These are phyloP conservation scores for Caracal caracal DNA, from an alignment of 2,113 vertebrate genomes.

Conservation along the genomic window DNA sequence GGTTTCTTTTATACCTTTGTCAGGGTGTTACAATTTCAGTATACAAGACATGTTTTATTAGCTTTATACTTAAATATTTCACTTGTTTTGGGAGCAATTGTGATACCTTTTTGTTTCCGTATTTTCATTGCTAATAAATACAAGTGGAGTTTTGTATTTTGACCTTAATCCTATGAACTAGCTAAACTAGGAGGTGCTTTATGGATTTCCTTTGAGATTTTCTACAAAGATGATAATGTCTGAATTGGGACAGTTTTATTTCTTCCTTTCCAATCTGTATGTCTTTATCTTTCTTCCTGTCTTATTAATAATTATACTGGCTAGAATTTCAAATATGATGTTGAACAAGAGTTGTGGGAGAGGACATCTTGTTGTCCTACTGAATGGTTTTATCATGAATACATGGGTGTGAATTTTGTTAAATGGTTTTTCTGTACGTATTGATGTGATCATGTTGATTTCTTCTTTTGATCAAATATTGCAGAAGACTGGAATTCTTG, in stretches of 20 bases:
- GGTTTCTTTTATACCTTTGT: neutral
- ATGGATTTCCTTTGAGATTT: neutral
- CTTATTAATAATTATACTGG: neutral
- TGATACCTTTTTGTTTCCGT: neutral
- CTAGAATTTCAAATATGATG: neutral
- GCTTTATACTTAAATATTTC: neutral
- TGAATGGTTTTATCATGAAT: neutral
- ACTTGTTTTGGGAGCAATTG: neutral
- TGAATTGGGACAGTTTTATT: neutral
- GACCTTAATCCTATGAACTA: neutral
- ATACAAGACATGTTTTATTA: neutral
- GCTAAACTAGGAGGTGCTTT: neutral
- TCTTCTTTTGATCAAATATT: neutral
- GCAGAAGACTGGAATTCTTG: neutral
- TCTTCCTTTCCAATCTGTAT: neutral
- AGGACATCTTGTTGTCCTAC: neutral
- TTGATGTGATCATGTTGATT: neutral
- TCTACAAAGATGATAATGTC: neutral
- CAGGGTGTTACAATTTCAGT: neutral
- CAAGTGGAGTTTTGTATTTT: neutral
- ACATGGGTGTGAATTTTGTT: neutral
- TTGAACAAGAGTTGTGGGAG: neutral
- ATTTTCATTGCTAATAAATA: neutral
- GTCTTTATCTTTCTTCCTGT: neutral
- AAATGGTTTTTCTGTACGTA: neutral